phyloP scores from a whole-genome alignment of 1,140 invertebrate genomes.

The honey bee (Apis mellifera) region DNA sequence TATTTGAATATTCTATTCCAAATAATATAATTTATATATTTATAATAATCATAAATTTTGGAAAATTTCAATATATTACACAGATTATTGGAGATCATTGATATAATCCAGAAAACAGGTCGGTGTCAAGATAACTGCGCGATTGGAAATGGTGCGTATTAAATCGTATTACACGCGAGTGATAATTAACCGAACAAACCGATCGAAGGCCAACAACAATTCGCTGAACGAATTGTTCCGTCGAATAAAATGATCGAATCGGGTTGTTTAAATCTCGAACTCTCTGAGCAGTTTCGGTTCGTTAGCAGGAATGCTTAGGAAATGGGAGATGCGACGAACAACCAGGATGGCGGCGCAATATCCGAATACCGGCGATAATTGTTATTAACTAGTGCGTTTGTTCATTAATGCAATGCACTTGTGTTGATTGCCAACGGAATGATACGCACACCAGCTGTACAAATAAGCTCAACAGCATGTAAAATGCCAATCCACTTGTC shows the following conservation, averaged over 20 bases:
- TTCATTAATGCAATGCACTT: conserved; percentile 48
- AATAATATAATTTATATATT: too few species aligned
- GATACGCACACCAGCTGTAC: conserved; percentile 18
- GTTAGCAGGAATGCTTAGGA: conserved; percentile 37
- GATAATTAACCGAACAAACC: too few species aligned
- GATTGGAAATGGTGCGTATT: too few species aligned
- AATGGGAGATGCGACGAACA: not conserved
- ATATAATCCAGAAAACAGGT: too few species aligned
- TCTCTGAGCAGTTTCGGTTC: conserved; percentile 20
- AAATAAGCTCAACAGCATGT: conserved; percentile 27
- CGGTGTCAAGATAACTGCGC: too few species aligned
- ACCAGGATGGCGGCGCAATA: conserved; percentile 2
- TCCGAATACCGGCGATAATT: conserved; percentile 36
- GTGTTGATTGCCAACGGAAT: conserved; percentile 29
- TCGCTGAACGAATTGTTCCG: too few species aligned
- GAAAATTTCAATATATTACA: too few species aligned
- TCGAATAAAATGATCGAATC: not conserved
- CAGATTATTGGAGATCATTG: too few species aligned
- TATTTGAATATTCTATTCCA: too few species aligned
- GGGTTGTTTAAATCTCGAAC: not conserved
- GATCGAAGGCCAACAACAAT: too few species aligned
- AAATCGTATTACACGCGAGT: too few species aligned
- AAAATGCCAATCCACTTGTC: not conserved
- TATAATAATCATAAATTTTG: too few species aligned
- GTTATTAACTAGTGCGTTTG: conserved; percentile 49